phyloP scores from a whole-genome alignment of 2,113 vertebrate species.

The Cryptomyrus ogoouensis region DNA sequence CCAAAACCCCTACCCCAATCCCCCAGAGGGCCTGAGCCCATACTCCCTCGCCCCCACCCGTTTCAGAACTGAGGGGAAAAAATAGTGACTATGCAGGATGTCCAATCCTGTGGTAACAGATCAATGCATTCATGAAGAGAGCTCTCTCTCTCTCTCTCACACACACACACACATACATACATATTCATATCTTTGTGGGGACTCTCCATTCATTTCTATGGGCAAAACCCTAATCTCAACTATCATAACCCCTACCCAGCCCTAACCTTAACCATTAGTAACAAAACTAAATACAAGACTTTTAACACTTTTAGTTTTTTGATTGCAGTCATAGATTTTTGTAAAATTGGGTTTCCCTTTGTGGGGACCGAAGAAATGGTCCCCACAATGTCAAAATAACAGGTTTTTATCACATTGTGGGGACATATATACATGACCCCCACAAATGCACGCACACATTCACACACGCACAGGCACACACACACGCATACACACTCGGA shows the following conservation, averaged over 20 bases:
- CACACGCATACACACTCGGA: neutral
- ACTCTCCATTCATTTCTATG: neutral
- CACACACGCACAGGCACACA: neutral
- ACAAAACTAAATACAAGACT: neutral
- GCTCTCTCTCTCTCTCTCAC: no score
- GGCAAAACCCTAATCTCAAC: neutral
- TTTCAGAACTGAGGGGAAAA: neutral
- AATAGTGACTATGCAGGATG: neutral
- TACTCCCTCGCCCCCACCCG: neutral
- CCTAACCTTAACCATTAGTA: neutral
- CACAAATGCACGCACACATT: neutral
- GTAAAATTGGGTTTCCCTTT: neutral
- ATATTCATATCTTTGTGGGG: neutral
- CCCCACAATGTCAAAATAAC: neutral
- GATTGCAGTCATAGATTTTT: neutral
- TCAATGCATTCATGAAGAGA: neutral
- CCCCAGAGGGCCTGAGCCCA: neutral
- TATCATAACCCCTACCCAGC: neutral
- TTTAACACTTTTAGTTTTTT: neutral
- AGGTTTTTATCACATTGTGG: neutral
- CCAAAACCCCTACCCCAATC: neutral
- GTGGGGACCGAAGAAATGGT: no score
- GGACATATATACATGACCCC: neutral
- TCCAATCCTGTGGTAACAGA: neutral
- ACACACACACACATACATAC: neutral